phyloP scores from a whole-genome alignment of 2,888 invertebrate genomes.

The Chalcis sispes region DNA sequence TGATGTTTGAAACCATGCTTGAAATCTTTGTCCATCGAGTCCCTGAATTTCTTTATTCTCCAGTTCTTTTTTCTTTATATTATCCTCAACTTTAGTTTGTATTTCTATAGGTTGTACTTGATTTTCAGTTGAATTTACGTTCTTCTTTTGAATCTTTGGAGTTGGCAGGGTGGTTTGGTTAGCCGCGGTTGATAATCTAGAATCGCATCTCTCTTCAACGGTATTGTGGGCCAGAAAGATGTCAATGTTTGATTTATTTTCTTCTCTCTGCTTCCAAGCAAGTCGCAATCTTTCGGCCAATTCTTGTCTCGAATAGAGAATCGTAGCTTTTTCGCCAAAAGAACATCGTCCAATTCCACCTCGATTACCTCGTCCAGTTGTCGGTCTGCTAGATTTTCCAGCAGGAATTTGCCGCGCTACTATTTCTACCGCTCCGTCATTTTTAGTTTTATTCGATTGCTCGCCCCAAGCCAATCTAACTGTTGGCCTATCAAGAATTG shows the following conservation, averaged over 20 bases:
- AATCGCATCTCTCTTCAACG: conserved; percentile 72
- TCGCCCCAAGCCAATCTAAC: conserved; percentile 72
- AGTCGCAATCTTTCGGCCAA: conserved; percentile 76
- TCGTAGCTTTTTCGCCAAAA: conserved; percentile 66
- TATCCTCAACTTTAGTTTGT: background rate
- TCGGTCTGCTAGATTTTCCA: conserved; percentile 60
- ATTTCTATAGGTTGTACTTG: background rate
- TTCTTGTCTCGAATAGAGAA: conserved; percentile 76
- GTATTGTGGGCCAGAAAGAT: conserved; percentile 80
- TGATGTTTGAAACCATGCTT: conserved; percentile 43
- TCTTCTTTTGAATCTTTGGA: conserved; percentile 32
- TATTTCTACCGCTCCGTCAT: conserved; percentile 66
- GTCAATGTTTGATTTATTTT: conserved; percentile 79
- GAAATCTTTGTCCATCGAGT: background rate
- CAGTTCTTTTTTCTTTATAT: background rate
- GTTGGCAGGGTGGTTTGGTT: conserved; percentile 54
- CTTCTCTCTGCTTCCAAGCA: conserved; percentile 77
- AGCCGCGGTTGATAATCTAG: conserved; percentile 64
- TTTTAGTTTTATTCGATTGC: conserved; percentile 54
- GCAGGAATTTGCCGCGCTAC: conserved; percentile 70
- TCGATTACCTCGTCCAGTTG: conserved; percentile 44
- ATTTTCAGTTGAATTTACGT: background rate
- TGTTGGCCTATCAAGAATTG: conserved; percentile 63
- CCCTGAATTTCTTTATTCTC: background rate
- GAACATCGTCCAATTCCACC: conserved; percentile 32